These are phyloP conservation scores for Mellilla xanthometata DNA, from an alignment of 2,888 invertebrate genomes.

Conservation along the genomic window DNA sequence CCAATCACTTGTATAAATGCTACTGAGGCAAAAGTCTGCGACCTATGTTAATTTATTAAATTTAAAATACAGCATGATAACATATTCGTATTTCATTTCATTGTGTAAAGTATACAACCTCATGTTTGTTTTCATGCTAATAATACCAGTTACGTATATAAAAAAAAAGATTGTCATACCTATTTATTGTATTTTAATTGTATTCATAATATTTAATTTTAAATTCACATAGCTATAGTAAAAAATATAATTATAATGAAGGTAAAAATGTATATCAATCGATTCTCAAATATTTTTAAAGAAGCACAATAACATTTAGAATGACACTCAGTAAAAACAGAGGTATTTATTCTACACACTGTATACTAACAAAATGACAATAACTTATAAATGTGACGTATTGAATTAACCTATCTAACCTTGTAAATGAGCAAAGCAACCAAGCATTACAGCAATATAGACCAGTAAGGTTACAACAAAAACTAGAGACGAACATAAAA, in stretches of 20 bases:
- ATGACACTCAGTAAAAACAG: no score
- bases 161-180: no score
- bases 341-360: slow-evolving; percentile 29
- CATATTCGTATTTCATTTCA: slow-evolving; percentile 5
- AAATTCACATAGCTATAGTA: no score
- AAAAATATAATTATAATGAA: no score
- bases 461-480: not conserved
- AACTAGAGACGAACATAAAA: not conserved
- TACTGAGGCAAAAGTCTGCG: not conserved
- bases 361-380: slow-evolving; percentile 29
- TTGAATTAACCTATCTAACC: slow-evolving; percentile 43
- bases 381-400: slow-evolving; percentile 34
- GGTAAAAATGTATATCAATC: no score
- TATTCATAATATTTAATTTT: no score
- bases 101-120: not conserved
- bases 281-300: no score
- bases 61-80: slow-evolving; percentile 11
- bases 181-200: no score
- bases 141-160: not conserved
- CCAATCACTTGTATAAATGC: slow-evolving; percentile 1
- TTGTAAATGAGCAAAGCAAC: slow-evolving; percentile 38
- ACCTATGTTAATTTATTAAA: slow-evolving; percentile 17
- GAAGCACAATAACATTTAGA: no score
- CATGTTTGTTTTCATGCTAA: not conserved
- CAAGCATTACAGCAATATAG: not conserved